These are phyloP conservation scores for Phoebastria nigripes DNA, from an alignment of 2,797 vertebrate genomes.

Conservation along the genomic window DNA sequence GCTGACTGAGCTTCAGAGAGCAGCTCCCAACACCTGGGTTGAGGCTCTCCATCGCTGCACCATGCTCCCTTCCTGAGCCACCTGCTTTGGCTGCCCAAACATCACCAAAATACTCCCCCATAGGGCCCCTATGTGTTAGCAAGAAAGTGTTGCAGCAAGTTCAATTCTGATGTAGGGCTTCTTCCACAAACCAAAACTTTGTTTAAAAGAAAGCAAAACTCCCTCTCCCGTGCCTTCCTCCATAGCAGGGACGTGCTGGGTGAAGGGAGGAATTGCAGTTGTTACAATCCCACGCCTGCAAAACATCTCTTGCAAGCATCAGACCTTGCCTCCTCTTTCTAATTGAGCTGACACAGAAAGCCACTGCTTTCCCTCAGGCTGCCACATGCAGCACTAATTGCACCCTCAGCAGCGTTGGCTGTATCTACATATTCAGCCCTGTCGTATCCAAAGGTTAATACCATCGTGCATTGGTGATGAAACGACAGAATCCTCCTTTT, in stretches of 20 bases:
- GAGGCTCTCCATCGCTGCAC: background rate
- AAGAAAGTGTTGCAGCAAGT: background rate
- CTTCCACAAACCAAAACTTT: background rate
- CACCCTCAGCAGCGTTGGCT: background rate
- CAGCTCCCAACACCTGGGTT: background rate
- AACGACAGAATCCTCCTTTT: background rate
- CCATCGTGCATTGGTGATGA: background rate
- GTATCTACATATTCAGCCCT: rapidly evolving
- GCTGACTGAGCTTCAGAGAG: background rate
- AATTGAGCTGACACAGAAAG: background rate
- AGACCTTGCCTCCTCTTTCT: background rate
- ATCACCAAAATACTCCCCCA: rapidly evolving
- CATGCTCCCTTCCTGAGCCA: background rate
- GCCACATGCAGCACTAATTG: background rate
- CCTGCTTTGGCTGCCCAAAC: background rate
- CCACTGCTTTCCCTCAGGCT: background rate
- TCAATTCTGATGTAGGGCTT: background rate
- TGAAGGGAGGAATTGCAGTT: background rate
- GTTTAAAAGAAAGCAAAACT: background rate
- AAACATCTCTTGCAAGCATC: background rate
- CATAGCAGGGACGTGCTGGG: background rate
- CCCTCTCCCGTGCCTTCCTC: background rate
- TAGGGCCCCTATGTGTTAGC: background rate
- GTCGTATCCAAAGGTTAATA: background rate
- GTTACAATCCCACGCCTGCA: background rate